A percentile compares a stretch with the other conserved stretches of the same genome.
Conservation (phyloP, 2,113 vertebrate genomes). For the Silurus meridionalis region DNA sequence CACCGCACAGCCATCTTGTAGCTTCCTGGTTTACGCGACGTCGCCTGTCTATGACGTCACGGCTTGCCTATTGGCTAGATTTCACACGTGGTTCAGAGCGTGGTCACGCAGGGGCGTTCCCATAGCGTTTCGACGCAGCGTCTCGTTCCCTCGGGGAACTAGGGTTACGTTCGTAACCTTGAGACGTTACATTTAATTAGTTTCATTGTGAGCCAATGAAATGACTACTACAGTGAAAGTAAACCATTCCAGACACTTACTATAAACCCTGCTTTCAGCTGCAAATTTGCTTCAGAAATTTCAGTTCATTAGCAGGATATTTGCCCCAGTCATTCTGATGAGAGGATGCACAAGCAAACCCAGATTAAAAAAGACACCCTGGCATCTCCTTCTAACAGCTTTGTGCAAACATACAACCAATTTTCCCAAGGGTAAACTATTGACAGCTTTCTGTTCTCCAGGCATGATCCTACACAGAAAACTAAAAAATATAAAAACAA, state of each 20-base stretch:
- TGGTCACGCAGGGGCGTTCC: no score
- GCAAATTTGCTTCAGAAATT: slow-evolving; percentile 6
- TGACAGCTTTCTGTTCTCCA: slow-evolving; percentile 9
- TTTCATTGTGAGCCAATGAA: neutral
- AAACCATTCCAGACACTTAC: slow-evolving; percentile 1
- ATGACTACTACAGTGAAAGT: neutral
- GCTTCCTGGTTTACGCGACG: no score
- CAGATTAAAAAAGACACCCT: slow-evolving; percentile 40
- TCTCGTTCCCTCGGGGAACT: no score
- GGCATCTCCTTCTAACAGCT: slow-evolving; percentile 7
- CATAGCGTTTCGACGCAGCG: no score
- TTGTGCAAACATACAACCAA: neutral
- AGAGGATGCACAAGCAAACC: slow-evolving; percentile 13
- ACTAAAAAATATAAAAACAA: neutral
- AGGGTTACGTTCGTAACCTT: no score
- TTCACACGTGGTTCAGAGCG: no score
- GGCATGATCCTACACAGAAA: neutral
- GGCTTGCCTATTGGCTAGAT: no score
- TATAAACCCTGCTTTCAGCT: slow-evolving; percentile 14
- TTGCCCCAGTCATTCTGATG: slow-evolving; percentile 33
- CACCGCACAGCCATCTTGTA: no score
- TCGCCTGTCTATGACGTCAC: no score
- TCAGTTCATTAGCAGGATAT: slow-evolving; percentile 11
- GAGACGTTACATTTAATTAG: neutral
- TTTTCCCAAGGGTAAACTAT: slow-evolving; percentile 22